A percentile compares a stretch with the other conserved stretches of the same genome.
Conservation (phyloP, 2,113 vertebrate species). For the Pagrus major region DNA sequence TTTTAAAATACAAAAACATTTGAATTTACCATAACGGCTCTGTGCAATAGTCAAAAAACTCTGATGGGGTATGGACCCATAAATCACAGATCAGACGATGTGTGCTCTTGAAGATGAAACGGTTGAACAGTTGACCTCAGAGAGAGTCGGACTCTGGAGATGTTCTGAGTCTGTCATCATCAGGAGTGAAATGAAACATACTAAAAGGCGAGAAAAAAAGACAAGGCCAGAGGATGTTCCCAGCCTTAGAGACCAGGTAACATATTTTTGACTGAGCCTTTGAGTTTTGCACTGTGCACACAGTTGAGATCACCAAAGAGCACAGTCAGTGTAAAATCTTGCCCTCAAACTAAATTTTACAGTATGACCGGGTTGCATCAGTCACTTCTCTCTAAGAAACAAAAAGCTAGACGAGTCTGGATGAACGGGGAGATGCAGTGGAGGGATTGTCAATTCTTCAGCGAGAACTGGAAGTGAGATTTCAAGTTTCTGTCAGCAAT, state of each 20-base stretch:
- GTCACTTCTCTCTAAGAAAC: no score
- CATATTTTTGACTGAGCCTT: not conserved
- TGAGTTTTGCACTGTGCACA: not conserved
- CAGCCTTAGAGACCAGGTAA: slow-evolving; percentile 7
- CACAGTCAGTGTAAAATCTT: no score
- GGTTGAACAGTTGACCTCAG: not conserved
- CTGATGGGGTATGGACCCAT: not conserved
- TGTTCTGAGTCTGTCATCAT: not conserved
- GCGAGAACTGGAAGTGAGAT: no score
- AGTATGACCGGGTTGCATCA: no score
- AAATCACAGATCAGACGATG: not conserved
- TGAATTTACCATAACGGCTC: not conserved
- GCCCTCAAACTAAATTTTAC: not conserved
- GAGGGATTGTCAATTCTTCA: no score
- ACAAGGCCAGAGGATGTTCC: not conserved
- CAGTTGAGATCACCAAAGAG: not conserved
- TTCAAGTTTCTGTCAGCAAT: no score
- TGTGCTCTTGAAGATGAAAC: slow-evolving; percentile 2
- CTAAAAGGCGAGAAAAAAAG: not conserved
- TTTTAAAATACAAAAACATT: not conserved
- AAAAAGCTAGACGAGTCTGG: no score
- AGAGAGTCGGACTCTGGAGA: not conserved
- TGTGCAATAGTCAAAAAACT: not conserved
- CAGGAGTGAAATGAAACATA: not conserved
- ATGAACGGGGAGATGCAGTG: no score